phyloP scores from a whole-genome alignment of 1,140 invertebrate species.

The Drosophila sproati region DNA sequence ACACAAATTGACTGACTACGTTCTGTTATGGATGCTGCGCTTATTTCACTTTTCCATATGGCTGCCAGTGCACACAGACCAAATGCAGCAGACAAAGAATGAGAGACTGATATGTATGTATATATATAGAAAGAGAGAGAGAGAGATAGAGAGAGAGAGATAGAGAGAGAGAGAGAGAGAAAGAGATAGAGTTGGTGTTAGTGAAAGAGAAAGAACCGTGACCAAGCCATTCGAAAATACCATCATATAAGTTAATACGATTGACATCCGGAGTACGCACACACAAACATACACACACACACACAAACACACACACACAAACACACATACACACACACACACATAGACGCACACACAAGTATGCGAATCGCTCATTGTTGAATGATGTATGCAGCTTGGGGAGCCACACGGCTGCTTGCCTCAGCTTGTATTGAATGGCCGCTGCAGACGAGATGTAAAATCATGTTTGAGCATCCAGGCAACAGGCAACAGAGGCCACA shows the following conservation, averaged over 20 bases:
- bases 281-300: conserved; percentile 23
- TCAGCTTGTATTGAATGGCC: conserved; percentile 24
- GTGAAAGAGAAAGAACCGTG: background rate
- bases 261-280: conserved; percentile 66
- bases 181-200: background rate
- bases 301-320: conserved; percentile 11
- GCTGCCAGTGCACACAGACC: conserved; percentile 45
- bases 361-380: conserved; percentile 58
- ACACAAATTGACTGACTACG: conserved; percentile 49
- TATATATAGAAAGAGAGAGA: background rate
- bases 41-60: conserved; percentile 72
- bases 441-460: conserved; percentile 56
- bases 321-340: background rate
- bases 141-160: background rate
- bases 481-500: conserved; percentile 32
- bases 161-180: background rate
- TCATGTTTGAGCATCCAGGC: conserved; percentile 48
- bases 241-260: conserved; percentile 72
- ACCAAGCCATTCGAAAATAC: conserved; percentile 58
- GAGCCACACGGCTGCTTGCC: conserved; percentile 43
- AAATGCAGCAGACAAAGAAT: background rate
- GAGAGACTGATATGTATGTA: background rate
- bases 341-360: conserved; percentile 4
- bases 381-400: conserved; percentile 70
- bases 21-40: conserved; percentile 51